Evolutionary conservation across 2,797 vertebrate species (phyloP).

Genomic region (Coregonus suidteri): DNA sequence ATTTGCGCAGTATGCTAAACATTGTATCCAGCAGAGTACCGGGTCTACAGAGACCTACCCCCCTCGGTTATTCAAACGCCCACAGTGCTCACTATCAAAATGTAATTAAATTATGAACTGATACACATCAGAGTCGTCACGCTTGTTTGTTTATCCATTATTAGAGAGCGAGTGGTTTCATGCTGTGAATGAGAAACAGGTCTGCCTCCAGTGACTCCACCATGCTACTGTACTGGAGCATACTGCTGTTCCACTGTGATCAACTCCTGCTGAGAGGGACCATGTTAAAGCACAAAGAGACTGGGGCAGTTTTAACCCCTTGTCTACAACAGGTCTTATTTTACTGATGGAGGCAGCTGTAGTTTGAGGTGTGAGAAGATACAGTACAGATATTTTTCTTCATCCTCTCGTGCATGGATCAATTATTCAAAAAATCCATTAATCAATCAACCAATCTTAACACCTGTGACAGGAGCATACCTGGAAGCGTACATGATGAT

Average conservation of each 20-base stretch:
- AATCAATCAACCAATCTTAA: neutral
- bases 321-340: neutral
- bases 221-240: constrained; percentile 10
- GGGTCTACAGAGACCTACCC: constrained; percentile 35
- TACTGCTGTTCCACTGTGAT: constrained; percentile 13
- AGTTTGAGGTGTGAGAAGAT: neutral
- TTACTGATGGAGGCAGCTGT: neutral
- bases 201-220: constrained; percentile 17
- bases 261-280: constrained; percentile 31
- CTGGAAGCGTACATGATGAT: neutral
- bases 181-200: constrained; percentile 51
- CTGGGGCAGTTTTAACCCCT: constrained; percentile 7
- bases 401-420: neutral
- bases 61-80: constrained; percentile 51
- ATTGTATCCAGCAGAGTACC: constrained; percentile 31
- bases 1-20: constrained; percentile 16
- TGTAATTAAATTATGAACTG: constrained; percentile 67
- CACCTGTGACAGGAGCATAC: neutral
- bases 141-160: constrained; percentile 68
- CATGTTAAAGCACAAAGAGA: constrained; percentile 7
- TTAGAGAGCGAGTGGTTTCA: constrained; percentile 47
- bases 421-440: neutral
- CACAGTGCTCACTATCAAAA: constrained; percentile 54
- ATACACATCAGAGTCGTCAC: constrained; percentile 54
- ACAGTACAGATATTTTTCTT: neutral